Evolutionary conservation across 2,797 vertebrate species (phyloP).

Genomic region (Falco biarmicus): DNA sequence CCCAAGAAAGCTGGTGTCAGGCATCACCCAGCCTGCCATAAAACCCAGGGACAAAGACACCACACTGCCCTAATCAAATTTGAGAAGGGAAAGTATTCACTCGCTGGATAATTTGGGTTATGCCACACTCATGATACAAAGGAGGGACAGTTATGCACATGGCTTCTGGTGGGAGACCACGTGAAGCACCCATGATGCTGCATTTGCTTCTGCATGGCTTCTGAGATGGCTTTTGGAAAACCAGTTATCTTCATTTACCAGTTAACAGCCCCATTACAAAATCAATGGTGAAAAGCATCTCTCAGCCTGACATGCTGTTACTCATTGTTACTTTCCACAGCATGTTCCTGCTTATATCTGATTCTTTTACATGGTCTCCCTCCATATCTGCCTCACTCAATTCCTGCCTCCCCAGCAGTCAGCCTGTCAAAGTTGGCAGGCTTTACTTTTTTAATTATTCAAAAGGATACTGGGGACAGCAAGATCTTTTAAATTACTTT

Average conservation of each 20-base stretch:
- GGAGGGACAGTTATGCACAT: background rate
- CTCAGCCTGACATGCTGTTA: background rate
- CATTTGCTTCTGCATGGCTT: background rate
- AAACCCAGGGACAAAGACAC: background rate
- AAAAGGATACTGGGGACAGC: background rate
- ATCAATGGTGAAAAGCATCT: background rate
- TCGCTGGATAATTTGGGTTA: background rate
- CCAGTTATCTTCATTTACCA: background rate
- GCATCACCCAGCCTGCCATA: background rate
- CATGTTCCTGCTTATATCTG: fast-evolving
- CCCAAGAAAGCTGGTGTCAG: background rate
- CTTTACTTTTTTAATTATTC: background rate
- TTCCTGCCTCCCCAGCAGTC: background rate
- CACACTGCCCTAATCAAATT: background rate
- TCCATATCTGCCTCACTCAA: background rate
- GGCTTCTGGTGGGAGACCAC: background rate
- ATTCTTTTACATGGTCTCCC: background rate
- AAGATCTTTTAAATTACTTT: background rate
- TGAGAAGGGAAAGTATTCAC: background rate
- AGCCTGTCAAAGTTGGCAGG: background rate
- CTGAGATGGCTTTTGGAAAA: background rate
- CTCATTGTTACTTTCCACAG: background rate
- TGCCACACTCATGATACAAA: background rate
- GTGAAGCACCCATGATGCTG: fast-evolving
- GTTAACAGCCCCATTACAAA: background rate